Conservation (phyloP, 2,888 invertebrate species). For the Metopia argyrocephala region DNA sequence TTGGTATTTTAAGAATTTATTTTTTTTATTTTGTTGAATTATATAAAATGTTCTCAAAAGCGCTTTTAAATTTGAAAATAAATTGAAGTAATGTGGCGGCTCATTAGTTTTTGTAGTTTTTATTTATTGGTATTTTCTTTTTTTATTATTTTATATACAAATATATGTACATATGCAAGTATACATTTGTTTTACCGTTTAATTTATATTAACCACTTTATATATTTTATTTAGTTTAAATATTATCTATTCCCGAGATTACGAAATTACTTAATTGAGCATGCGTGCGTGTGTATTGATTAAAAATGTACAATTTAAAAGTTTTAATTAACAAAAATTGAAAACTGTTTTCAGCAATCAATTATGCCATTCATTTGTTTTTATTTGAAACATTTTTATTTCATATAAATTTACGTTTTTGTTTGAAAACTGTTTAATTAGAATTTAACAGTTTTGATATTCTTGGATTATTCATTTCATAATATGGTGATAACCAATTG, state of each 20-base stretch:
- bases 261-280: conserved; percentile 62
- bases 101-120: conserved; percentile 63
- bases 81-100: conserved; percentile 48
- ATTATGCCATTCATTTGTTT: background rate
- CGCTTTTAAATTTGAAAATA: conserved; percentile 31
- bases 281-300: conserved; percentile 8
- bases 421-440: background rate
- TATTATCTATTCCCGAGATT: conserved; percentile 55
- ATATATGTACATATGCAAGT: background rate
- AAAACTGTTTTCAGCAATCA: conserved; percentile 18
- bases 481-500: background rate
- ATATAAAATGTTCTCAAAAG: conserved; percentile 17
- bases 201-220: conserved; percentile 7
- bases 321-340: conserved; percentile 51
- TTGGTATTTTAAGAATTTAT: conserved; percentile 61
- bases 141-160: background rate
- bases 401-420: conserved; percentile 2
- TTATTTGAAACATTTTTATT: conserved; percentile 16
- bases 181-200: background rate
- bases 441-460: conserved; percentile 15
- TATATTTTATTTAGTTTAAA: conserved; percentile 8
- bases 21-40: conserved; percentile 20
- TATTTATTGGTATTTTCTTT: conserved; percentile 17
- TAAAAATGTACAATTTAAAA: conserved; percentile 35
- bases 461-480: no score